Evolutionary conservation across 2,113 vertebrate genomes (phyloP), one percentile per base, ranked within the genome.

Genomic region (Raja brachyura): DNA sequence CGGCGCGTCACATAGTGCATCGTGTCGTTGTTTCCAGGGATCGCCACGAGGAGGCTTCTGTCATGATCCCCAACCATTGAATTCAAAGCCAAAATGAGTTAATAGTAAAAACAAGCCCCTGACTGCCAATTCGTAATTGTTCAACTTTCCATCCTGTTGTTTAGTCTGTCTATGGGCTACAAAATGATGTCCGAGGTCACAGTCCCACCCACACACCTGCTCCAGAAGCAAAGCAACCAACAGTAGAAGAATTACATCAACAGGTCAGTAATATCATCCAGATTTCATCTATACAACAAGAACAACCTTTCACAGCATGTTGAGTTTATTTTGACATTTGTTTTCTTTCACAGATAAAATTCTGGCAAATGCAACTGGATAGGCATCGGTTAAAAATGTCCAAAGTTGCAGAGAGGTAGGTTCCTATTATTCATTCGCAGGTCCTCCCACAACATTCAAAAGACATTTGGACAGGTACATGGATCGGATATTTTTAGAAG

Each of bases 351-450:
- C 96, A 99, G 98, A 99, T 99, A 97, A 98, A 98, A 95, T 98
- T 98, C 96, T 98, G 98, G 98, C 98, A 99, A 97, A 97, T 98
- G 96, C 98, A 99, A 96, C 97, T 99, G 97, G 98, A 99, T 94
- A 97, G 98, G 93, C 98, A 99, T 96, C 97, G 98, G 96, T 98
- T 99, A 97, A 99, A 99, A 98, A 99, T 99, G 98, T 99, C 98
- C 95, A 99, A 99, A 97, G 98, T 99, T 96, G 98, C 98, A 94
- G 98, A 99, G 95, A 98, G 98, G 98, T 99, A 96, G 94, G 97
- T 95, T 39, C 93, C 94, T 90, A 93, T 90, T 28, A 79, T 73
- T 11, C 78, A 48, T 48, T 48, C 39, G 39, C 39, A 48, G 39
- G 39, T 48, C 0, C 39, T 48, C 39, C 3, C 39, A 48, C 39